Base-by-base conservation (phyloP, 2,113 vertebrate genomes). In the Takifugu bimaculatus region DNA sequence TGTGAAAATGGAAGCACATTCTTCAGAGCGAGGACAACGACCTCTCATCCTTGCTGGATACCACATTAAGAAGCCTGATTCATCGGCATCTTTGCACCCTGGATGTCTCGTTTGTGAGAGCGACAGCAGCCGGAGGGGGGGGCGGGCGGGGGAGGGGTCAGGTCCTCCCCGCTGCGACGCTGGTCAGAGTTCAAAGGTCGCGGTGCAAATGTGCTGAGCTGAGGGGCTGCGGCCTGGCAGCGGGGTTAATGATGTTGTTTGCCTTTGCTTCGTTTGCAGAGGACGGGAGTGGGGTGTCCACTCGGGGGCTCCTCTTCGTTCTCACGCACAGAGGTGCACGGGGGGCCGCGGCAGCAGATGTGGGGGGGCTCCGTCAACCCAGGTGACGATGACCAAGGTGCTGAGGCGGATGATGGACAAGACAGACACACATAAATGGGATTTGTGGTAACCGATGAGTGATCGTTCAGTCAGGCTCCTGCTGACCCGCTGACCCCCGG, bases 101-200 rank as follows among this genome's bases (percentile, higher is more conserved):
- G 32, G 26, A 32, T 57, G 45, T 54, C 28, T 57, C 27, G n/a
- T 13, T 13, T 13, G 50, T 58, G 49, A 55, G 4, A 71, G 63
- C 56, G 68, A 55, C 57, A 70, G 53, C 67, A 70, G 53, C 56
- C 48, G 10, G 56, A 63, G 54, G 49, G 45, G 45, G 4, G 1
- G 45, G 13, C 13, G 45, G 45, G 45, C 2, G 1, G 45, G 13
- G 45, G 45, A 4, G 14, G 14, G 1, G 45, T 20, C 20, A 20
- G 20, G 20, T 20, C 20, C 50, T 63, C 51, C 55, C 4, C 5
- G 13, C 50, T 25, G 66, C 29, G 69, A 64, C 71, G 60, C 68
- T 56, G 73, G 63, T 47, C 55, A 54, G 15, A 73, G 68, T 61
- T 58, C 26, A 68, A 53, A 70, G 65, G 68, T 64, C 66, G 27